Evolutionary conservation across 2,797 vertebrate species (phyloP).

Genomic region (Xerus rutilus): DNA sequence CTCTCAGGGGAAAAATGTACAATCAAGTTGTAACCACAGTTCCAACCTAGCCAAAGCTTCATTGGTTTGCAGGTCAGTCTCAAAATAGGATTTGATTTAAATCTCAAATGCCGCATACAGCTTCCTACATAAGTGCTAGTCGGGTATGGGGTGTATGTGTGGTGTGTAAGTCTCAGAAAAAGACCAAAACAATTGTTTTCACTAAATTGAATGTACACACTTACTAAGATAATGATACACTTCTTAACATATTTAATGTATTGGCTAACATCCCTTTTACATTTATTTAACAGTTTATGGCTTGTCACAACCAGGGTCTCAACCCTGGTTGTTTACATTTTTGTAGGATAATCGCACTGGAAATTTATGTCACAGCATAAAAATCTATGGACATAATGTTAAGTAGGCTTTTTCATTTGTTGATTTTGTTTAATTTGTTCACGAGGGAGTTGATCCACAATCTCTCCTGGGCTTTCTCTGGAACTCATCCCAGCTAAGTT

Average conservation of each 20-base stretch:
- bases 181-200: background rate
- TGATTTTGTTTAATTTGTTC: background rate
- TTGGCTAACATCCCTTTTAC: background rate
- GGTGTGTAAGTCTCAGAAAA: background rate
- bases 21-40: constrained; percentile 18
- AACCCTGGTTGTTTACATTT: background rate
- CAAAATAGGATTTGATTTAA: constrained; percentile 53
- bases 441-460: background rate
- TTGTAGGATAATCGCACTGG: background rate
- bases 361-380: background rate
- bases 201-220: background rate
- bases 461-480: background rate
- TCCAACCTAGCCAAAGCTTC: constrained; percentile 17
- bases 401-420: background rate
- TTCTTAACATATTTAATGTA: background rate
- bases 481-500: background rate
- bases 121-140: background rate
- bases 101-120: background rate
- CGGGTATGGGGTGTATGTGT: background rate
- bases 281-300: background rate
- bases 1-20: background rate
- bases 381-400: background rate
- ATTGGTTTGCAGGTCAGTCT: constrained; percentile 16
- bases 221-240: background rate
- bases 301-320: background rate